Conservation (phyloP, 2,797 vertebrate genomes). For the Netta rufina region DNA sequence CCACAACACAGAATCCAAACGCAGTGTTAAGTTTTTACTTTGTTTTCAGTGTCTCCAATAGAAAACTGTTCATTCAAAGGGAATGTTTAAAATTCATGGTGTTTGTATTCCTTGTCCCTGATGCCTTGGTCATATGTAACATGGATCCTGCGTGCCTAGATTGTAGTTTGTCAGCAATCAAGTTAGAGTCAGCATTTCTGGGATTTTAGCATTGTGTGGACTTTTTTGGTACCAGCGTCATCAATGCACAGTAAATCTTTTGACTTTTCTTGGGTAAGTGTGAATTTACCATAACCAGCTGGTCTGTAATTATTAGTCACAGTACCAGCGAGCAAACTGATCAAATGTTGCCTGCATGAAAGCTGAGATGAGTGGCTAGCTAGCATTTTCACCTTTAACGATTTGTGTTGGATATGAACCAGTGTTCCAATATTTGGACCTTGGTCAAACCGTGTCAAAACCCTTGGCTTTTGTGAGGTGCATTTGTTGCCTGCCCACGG, state of each 20-base stretch:
- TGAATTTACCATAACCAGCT: not conserved
- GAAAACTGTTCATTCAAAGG: not conserved
- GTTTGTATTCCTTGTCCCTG: not conserved
- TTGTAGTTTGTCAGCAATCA: not conserved
- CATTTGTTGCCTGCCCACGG: not conserved
- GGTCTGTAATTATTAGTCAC: not conserved
- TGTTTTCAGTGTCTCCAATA: not conserved
- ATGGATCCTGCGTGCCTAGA: too few species aligned
- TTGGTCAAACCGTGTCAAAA: not conserved
- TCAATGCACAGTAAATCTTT: not conserved
- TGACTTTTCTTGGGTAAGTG: not conserved
- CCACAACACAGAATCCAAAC: not conserved
- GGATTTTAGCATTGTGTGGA: not conserved
- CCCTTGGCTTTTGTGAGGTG: not conserved
- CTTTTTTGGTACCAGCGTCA: not conserved
- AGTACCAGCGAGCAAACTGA: not conserved
- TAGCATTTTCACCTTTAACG: not conserved
- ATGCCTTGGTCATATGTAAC: not conserved
- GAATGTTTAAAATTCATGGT: not conserved
- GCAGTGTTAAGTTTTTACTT: not conserved
- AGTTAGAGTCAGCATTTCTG: not conserved
- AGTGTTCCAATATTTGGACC: accelerated
- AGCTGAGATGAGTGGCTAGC: not conserved
- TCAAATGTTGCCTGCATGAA: not conserved
- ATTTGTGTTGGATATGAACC: not conserved